Percentiles rank a stretch among this genome's conserved stretches.
These are phyloP conservation scores for Zeuzera pyrina DNA, from an alignment of 2,888 invertebrate genomes.

Conservation along the genomic window DNA sequence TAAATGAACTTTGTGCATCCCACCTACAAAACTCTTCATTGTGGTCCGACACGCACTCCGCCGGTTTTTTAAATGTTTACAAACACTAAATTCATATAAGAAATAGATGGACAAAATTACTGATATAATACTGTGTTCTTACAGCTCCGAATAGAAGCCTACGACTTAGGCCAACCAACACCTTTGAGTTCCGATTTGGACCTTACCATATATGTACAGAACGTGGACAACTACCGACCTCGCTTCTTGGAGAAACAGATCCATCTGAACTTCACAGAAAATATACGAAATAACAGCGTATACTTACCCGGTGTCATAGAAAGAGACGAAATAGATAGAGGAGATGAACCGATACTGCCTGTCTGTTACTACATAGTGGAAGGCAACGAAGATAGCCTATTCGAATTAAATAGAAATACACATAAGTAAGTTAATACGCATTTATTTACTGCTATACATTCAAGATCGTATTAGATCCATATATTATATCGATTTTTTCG, in stretches of 20 bases:
- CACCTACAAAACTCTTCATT: no score
- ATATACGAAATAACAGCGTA: conserved; percentile 72
- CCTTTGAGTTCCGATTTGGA: conserved; percentile 90
- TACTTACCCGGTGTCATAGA: conserved; percentile 87
- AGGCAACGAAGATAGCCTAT: conserved; percentile 83
- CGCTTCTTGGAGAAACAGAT: conserved; percentile 84
- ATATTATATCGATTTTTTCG: no score
- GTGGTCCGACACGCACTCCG: no score
- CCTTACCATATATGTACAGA: conserved; percentile 88
- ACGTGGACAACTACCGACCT: conserved; percentile 91
- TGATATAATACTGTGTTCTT: no score
- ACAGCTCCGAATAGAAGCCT: conserved; percentile 91
- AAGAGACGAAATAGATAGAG: conserved; percentile 87
- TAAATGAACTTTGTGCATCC: no score
- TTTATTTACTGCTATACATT: not conserved
- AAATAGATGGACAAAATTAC: no score
- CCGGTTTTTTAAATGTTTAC: no score
- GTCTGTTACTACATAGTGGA: conserved; percentile 96
- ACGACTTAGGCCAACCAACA: conserved; percentile 90
- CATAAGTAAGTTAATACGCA: conserved; percentile 74
- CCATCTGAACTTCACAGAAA: conserved; percentile 81
- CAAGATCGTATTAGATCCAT: not conserved
- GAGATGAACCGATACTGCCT: conserved; percentile 84
- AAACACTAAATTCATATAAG: no score
- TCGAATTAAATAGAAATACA: conserved; percentile 79